These are phyloP conservation scores for Parnassius mnemosyne DNA, from an alignment of 2,888 invertebrate genomes.

Conservation along the genomic window DNA sequence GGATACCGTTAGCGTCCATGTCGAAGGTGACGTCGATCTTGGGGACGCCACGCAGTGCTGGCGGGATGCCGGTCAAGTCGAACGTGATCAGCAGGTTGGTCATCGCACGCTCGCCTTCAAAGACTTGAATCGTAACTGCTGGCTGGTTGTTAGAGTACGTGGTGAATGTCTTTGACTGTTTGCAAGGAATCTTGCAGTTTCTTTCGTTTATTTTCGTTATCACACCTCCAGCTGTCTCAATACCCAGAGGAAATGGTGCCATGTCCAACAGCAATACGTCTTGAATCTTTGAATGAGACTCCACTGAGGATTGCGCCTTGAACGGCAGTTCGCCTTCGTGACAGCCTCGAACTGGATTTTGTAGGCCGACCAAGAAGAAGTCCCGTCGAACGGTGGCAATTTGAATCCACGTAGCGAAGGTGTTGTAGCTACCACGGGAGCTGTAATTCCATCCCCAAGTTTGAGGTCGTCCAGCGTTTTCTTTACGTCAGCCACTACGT, in stretches of 20 bases:
- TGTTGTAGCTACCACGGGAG: too few species aligned
- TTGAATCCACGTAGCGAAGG: too few species aligned
- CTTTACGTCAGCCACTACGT: too few species aligned
- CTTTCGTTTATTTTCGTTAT: conserved; percentile 88
- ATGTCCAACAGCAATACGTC: conserved; percentile 82
- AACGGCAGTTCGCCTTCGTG: conserved; percentile 89
- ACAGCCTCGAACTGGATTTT: too few species aligned
- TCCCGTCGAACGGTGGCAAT: too few species aligned
- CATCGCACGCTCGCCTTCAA: conserved; percentile 90
- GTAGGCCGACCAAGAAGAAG: conserved; percentile 88
- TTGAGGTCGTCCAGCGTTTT: too few species aligned
- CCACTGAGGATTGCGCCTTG: conserved; percentile 87
- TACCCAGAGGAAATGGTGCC: conserved; percentile 84
- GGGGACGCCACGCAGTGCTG: conserved; percentile 84
- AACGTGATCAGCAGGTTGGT: conserved; percentile 84
- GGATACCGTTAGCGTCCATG: conserved; percentile 88
- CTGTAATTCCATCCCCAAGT: too few species aligned
- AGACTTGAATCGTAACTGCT: conserved; percentile 86
- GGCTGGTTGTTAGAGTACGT: conserved; percentile 91
- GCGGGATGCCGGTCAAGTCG: conserved; percentile 84
- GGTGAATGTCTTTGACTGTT: conserved; percentile 82
- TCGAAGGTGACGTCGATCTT: conserved; percentile 87
- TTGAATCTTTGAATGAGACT: conserved; percentile 86
- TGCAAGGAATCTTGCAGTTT: conserved; percentile 85
- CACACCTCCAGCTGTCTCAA: conserved; percentile 89